A percentile compares a stretch with the other conserved stretches of the same genome.
Conservation (phyloP, 2,888 invertebrate species). For the Petrophora chlorosata region DNA sequence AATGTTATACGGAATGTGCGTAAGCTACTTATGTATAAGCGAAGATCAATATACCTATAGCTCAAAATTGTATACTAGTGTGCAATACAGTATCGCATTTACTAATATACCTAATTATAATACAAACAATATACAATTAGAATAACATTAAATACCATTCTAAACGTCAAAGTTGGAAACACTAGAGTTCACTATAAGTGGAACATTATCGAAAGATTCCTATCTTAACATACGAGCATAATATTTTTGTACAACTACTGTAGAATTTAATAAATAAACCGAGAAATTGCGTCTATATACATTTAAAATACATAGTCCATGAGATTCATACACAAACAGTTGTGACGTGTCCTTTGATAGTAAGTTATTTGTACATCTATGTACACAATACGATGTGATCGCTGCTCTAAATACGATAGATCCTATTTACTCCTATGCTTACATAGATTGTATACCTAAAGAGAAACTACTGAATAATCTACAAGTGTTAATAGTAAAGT, state of each 20-base stretch:
- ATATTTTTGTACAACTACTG: constrained; percentile 54
- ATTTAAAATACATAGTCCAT: constrained; percentile 55
- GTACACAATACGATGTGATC: constrained; percentile 59
- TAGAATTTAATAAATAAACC: constrained; percentile 67
- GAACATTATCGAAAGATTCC: constrained; percentile 62
- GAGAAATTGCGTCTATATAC: constrained; percentile 63
- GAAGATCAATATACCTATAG: constrained; percentile 35
- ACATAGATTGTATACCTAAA: constrained; percentile 41
- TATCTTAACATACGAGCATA: constrained; percentile 44
- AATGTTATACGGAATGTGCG: constrained; percentile 67
- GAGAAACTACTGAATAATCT: constrained; percentile 52
- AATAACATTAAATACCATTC: constrained; percentile 67
- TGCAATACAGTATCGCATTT: constrained; percentile 58
- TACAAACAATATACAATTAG: constrained; percentile 62
- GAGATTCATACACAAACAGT: constrained; percentile 70
- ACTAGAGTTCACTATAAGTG: constrained; percentile 53
- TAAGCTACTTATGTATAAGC: constrained; percentile 41
- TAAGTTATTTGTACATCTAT: constrained; percentile 52
- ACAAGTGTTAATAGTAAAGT: constrained; percentile 50
- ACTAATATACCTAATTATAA: constrained; percentile 46
- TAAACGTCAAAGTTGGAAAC: constrained; percentile 52
- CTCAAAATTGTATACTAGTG: constrained; percentile 36
- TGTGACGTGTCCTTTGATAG: constrained; percentile 57
- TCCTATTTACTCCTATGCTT: constrained; percentile 31
- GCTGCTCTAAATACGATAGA: constrained; percentile 43